Base-by-base conservation (phyloP, 2,888 invertebrate genomes). In the Hemithea aestivaria region DNA sequence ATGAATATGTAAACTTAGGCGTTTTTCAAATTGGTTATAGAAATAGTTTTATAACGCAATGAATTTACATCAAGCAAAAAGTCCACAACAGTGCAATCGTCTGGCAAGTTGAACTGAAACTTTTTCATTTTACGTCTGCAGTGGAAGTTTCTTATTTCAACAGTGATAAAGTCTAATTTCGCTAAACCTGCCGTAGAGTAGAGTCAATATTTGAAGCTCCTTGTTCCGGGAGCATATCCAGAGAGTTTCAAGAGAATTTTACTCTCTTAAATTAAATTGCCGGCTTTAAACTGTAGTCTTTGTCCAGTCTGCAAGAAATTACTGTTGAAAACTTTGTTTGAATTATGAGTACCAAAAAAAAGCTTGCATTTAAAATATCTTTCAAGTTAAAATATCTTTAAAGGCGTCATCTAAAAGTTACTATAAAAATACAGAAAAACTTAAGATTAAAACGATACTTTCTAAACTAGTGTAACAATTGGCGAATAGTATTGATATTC, bases 21-120 rank as follows among this genome's bases (percentile, higher is more conserved):
- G n/a, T n/a, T n/a, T n/a, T n/a, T n/a, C n/a, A n/a, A n/a, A n/a
- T n/a, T n/a, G n/a, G n/a, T n/a, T n/a, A n/a, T n/a, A n/a, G 21
- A 10, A 21, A 27, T 22, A 35, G 35, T 35, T 35, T 20, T 27
- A 11, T 20, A 31, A 26, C 7, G 23, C 38, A 22, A 26, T 20
- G n/a, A 25, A 24, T 32, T 16, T 23, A 38, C 16, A 27, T 27
- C 27, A 12, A 11, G 7, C 7, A 27, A 10, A 27, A 12, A n/a
- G 6, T 33, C 6, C 20, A 21, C 33, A 54, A 59, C 56, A 53
- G 53, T 45, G 56, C 60, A 56, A 54, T 62, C 56, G 62, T 68
- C 66, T 68, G 60, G 56, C 53, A 65, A 70, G 62, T 67, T 66
- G 51, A 34, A 50, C 53, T 36, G 36, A 38, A 57, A 58, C 45